A percentile compares a stretch with the other conserved stretches of the same genome.
phyloP scores from a whole-genome alignment of 2,797 vertebrate species.

The Channallabes apus region DNA sequence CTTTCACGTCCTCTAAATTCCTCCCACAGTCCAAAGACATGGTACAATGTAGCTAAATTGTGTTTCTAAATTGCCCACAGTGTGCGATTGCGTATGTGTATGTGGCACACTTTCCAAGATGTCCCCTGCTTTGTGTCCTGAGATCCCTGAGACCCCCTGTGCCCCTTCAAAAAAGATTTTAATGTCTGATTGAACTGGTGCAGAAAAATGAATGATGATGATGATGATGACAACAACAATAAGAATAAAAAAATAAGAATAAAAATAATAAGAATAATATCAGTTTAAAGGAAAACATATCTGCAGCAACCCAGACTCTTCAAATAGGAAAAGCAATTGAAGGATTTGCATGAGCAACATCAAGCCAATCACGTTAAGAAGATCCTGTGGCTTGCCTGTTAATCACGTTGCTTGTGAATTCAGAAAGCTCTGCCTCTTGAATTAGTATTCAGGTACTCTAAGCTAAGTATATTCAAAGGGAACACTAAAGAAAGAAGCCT shows the following conservation, averaged over 20 bases:
- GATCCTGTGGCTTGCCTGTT: not conserved
- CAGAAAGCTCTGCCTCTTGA: not conserved
- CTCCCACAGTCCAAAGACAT: too few relatives aligned
- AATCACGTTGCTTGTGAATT: constrained; percentile 5
- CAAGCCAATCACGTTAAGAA: not conserved
- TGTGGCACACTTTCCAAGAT: too few relatives aligned
- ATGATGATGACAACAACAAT: not conserved
- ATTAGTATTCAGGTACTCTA: constrained; percentile 3
- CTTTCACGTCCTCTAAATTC: too few relatives aligned
- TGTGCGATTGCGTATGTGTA: too few relatives aligned
- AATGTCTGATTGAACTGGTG: too few relatives aligned
- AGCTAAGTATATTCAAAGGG: not conserved
- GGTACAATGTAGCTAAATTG: too few relatives aligned
- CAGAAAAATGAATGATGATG: too few relatives aligned
- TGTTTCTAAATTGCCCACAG: too few relatives aligned
- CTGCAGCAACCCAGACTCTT: not conserved
- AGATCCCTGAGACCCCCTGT: too few relatives aligned
- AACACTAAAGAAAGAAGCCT: not conserved
- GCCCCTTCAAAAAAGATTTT: too few relatives aligned
- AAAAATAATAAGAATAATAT: not conserved
- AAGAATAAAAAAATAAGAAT: not conserved
- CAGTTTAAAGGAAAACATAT: not conserved
- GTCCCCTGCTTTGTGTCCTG: too few relatives aligned
- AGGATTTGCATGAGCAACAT: not conserved
- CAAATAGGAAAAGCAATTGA: not conserved